phyloP scores from a whole-genome alignment of 2,797 vertebrate species.

The Clarias laeviceps region DNA sequence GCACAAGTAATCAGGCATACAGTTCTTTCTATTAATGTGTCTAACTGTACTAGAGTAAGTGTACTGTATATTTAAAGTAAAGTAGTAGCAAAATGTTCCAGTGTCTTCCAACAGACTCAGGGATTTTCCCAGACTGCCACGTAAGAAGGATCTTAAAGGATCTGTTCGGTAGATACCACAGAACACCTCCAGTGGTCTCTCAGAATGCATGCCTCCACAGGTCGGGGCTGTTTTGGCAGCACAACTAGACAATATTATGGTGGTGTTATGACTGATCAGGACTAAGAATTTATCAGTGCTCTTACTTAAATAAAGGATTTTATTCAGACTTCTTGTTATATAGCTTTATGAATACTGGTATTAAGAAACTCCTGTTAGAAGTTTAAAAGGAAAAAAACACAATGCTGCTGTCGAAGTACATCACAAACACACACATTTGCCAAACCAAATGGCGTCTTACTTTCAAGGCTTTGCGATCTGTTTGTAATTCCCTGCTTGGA shows the following conservation, averaged over 20 bases:
- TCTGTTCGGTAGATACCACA: too few relatives aligned
- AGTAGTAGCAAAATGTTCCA: not conserved
- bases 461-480: conserved; percentile 1
- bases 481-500: not conserved
- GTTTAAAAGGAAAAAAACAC: not conserved
- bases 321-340: not conserved
- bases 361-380: not conserved
- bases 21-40: not conserved
- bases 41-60: too few relatives aligned
- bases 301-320: not conserved
- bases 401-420: not conserved
- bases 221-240: too few relatives aligned
- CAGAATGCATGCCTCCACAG: too few relatives aligned
- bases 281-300: not conserved
- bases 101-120: not conserved
- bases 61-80: not conserved
- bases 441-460: not conserved
- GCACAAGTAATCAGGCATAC: not conserved
- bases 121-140: not conserved
- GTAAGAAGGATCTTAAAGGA: too few relatives aligned
- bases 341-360: not conserved
- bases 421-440: not conserved
- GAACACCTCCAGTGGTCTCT: too few relatives aligned
- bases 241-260: too few relatives aligned
- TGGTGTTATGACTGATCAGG: not conserved